phyloP scores from a whole-genome alignment of 1,140 invertebrate species.

The Asbolus verrucosus region DNA sequence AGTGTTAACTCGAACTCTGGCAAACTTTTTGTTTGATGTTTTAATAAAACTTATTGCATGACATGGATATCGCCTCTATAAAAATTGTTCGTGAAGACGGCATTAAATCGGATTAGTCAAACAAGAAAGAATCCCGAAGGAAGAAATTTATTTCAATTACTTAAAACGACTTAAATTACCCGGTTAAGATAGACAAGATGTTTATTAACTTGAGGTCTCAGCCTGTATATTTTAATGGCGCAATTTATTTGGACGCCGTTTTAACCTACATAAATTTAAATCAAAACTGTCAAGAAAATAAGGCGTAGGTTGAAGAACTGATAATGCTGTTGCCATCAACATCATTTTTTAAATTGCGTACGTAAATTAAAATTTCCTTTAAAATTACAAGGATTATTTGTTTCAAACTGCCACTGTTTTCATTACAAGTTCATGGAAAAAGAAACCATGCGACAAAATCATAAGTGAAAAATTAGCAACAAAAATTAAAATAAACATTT shows the following conservation, averaged over 20 bases:
- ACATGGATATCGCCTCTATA: not conserved
- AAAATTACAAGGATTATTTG: too few species aligned
- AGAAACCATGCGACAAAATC: too few species aligned
- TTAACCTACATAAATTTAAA: conserved; percentile 6
- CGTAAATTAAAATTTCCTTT: too few species aligned
- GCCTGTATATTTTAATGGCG: not conserved
- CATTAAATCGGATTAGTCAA: not conserved
- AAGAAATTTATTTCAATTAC: conserved; percentile 27
- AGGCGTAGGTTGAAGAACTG: too few species aligned
- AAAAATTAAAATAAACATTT: too few species aligned
- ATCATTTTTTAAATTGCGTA: too few species aligned
- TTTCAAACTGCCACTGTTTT: too few species aligned
- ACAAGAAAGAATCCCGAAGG: not conserved
- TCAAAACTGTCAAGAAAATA: conserved; percentile 3
- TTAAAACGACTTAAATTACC: not conserved
- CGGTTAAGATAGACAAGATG: conserved; percentile 7
- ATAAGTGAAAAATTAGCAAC: too few species aligned
- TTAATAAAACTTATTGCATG: conserved; percentile 8
- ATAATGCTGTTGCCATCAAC: too few species aligned
- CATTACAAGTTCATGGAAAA: too few species aligned
- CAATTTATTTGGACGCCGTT: not conserved
- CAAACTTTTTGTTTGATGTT: conserved; percentile 16
- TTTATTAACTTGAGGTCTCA: conserved; percentile 10
- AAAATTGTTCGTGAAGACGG: not conserved
- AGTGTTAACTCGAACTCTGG: conserved; percentile 16